Evolutionary conservation across 2,113 vertebrate genomes (phyloP), one percentile per base, ranked within the genome.

Genomic region (Cyanocitta stelleri): DNA sequence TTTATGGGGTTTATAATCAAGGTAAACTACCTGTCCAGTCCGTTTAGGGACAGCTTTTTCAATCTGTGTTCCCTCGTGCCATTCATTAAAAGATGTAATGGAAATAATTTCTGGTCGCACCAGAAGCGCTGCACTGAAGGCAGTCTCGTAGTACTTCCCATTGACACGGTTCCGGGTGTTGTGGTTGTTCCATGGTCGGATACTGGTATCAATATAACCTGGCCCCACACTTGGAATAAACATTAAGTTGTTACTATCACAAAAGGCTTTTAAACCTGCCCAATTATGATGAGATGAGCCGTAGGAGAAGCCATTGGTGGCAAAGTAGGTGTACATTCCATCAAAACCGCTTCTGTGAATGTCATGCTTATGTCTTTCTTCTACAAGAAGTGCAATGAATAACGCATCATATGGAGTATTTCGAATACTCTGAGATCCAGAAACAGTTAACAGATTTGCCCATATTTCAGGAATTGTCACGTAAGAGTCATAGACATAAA

Each of bases 11-110:
- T 99, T 97, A 95, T 99, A 99, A 97, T 99, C 99, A 77, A 99
- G 97, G 90, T 99, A 99, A 35, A 98, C 97, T 2, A 97, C 95
- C 56, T 97, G 97, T 72, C 97, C 95, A 46, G 96, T 98, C 49
- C 96, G 98, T 96, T 99, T 99, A 23, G 99, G 99, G 52, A 99
- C 54, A 27, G 99, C 99, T 90, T 98, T 98, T 97, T 99, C 99
- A 87, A 99, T 99, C 93, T 99, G 99, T 44, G 99, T 99, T 68
- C 99, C 99, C 96, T 99, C 99, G 12, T 99, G 99, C 99, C 99
- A 99, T 85, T 99, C 99, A 67, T 99, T 99, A 83, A 99, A 99
- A 33, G 99, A 99, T 2, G 99, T 99, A 69, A 99, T 98, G 2
- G 99, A 99, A 93, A 99, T 98, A 27, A 99, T 97, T 95, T 98